Conservation (phyloP, 2,797 vertebrate genomes). For the Coregonus ussuriensis region DNA sequence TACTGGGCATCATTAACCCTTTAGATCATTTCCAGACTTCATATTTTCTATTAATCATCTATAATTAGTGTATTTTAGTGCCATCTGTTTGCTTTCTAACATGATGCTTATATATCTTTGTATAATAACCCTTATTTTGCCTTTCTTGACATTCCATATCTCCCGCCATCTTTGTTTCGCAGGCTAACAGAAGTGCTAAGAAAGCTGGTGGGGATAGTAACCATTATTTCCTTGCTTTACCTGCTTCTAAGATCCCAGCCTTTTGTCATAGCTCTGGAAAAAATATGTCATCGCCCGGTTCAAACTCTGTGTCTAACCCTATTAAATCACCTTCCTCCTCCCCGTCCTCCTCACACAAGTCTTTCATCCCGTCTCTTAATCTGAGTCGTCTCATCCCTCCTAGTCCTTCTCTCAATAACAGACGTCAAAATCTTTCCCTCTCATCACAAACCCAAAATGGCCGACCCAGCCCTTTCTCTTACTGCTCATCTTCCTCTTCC, state of each 20-base stretch:
- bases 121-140: constrained; percentile 54
- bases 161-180: constrained; percentile 84
- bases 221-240: constrained; percentile 85
- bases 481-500: constrained; percentile 66
- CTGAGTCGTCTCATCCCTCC: constrained; percentile 79
- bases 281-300: constrained; percentile 67
- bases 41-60: constrained; percentile 19
- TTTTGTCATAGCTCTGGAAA: constrained; percentile 87
- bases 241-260: constrained; percentile 90
- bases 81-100: constrained; percentile 18
- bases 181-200: constrained; percentile 90
- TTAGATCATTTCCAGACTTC: neutral
- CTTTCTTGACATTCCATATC: constrained; percentile 76
- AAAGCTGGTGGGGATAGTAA: constrained; percentile 87
- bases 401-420: constrained; percentile 69
- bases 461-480: constrained; percentile 67
- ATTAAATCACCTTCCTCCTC: constrained; percentile 59
- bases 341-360: constrained; percentile 69
- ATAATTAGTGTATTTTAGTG: constrained; percentile 1
- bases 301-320: neutral
- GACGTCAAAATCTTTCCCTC: constrained; percentile 10
- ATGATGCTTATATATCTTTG: constrained; percentile 24
- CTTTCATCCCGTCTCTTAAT: constrained; percentile 76
- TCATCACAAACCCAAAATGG: constrained; percentile 78
- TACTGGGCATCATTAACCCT: constrained; percentile 2